Base-by-base conservation (phyloP, 2,888 invertebrate genomes). In the Caenorhabditis angaria region DNA sequence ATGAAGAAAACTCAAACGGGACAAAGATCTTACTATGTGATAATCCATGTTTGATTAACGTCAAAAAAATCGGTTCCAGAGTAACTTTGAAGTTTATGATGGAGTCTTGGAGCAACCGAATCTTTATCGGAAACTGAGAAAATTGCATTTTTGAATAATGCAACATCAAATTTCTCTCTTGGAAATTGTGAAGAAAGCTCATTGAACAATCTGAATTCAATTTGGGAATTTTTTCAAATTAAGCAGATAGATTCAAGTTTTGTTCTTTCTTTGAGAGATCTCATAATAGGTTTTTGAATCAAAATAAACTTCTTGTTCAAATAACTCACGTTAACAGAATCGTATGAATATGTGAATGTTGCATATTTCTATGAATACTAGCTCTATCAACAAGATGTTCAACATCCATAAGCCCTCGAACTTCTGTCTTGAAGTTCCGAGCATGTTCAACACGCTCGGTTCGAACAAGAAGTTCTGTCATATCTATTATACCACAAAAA, bases 321-420 rank as follows among this genome's bases (percentile, higher is more conserved):
- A 22, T 3, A 55, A 59, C 70, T 59, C 27, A 82, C 82, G 65
- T 72, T 35, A 66, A 18, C 14, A 82, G 27, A 29, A 82, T 73
- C 1, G 65, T 71, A 32, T 76, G 72, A 41, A 82, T 62, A 32
- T 77, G 68, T n/a, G 73, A 73, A 61, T 78, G 74, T 10, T 55
- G 50, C 55, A 76, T 71, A 54, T 82, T 71, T 47, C 76, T 56
- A n/a, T 70, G 65, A 20, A 83, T 68, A 48, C 69, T 61, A 6
- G 77, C 79, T 29, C 66, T 59, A 18, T 77, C 68, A 22, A 83
- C 58, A 47, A 83, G 54, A 64, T 82, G 81, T n/a, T 82, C 70
- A 8, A 83, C 78, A 59, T 83, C 83, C 65, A 82, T 70, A 24
- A 68, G 22, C 2, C 80, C 83, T 4, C 83, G 77, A 41, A 82